A percentile compares a stretch with the other conserved stretches of the same genome.
Conservation (phyloP, 2,797 vertebrate genomes). For the Rhodeus uyekii region DNA sequence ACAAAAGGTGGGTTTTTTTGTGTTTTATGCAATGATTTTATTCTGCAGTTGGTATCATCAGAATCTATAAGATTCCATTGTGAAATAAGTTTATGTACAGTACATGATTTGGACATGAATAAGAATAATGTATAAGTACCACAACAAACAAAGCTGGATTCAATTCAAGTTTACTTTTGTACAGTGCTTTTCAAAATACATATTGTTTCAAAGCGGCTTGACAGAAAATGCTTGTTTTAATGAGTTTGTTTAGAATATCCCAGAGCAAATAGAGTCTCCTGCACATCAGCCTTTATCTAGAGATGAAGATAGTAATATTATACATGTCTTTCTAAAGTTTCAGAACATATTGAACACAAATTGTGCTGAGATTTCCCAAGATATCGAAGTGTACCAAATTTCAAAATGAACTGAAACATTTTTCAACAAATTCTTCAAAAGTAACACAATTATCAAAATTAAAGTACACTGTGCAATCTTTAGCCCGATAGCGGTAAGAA, state of each 20-base stretch:
- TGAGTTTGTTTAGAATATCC: not conserved
- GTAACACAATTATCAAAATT: not conserved
- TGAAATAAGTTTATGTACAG: not conserved
- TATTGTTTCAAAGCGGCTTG: not conserved
- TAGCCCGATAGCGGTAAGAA: not conserved
- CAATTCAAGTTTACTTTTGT: not conserved
- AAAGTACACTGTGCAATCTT: not conserved
- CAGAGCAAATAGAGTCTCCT: not conserved
- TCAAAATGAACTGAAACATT: not conserved
- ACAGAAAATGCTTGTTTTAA: not conserved
- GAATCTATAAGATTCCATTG: not conserved
- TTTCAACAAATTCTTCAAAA: not conserved
- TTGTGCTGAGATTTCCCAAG: not conserved
- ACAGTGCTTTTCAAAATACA: not conserved
- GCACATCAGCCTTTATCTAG: not conserved
- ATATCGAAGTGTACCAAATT: not conserved
- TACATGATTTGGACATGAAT: not conserved
- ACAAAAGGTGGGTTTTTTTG: constrained; percentile 79
- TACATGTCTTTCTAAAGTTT: not conserved
- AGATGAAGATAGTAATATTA: too few relatives aligned
- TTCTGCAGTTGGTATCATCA: not conserved
- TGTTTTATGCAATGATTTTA: not conserved
- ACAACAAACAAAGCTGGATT: too few relatives aligned
- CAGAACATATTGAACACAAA: not conserved
- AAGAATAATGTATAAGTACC: too few relatives aligned